phyloP scores from a whole-genome alignment of 1,140 invertebrate species.

The Drosophila sturtevanti region DNA sequence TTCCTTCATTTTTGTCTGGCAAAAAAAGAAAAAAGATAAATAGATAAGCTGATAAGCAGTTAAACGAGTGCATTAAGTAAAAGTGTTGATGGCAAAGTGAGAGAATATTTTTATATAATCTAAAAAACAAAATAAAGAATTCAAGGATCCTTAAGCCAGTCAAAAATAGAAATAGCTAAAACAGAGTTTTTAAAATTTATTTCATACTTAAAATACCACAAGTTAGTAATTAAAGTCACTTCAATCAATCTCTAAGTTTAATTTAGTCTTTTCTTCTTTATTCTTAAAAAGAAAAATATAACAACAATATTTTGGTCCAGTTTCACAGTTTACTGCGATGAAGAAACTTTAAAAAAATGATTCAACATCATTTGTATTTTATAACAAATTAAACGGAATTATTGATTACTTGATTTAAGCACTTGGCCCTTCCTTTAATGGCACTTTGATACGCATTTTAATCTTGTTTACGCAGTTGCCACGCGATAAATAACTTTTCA shows the following conservation, averaged over 20 bases:
- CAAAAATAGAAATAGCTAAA: too few relatives aligned
- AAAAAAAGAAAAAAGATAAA: slow-evolving; percentile 65
- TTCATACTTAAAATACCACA: too few relatives aligned
- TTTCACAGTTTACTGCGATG: too few relatives aligned
- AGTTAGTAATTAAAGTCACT: too few relatives aligned
- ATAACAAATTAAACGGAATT: background rate
- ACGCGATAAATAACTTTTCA: slow-evolving; percentile 50
- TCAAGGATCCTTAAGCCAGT: background rate
- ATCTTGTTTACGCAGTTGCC: slow-evolving; percentile 54
- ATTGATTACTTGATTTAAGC: slow-evolving; percentile 2
- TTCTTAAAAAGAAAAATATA: too few relatives aligned
- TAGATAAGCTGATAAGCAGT: slow-evolving; percentile 52
- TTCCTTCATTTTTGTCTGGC: slow-evolving; percentile 18
- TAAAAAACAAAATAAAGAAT: background rate
- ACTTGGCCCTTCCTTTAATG: background rate
- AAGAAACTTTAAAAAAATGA: too few relatives aligned
- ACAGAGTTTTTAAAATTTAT: too few relatives aligned
- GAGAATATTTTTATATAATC: slow-evolving; percentile 3
- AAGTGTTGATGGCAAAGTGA: slow-evolving; percentile 43
- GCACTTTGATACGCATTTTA: slow-evolving; percentile 18
- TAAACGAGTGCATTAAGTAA: slow-evolving; percentile 44
- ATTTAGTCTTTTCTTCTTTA: too few relatives aligned
- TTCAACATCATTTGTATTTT: background rate
- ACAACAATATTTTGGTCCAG: too few relatives aligned
- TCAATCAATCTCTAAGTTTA: too few relatives aligned